Evolutionary conservation across 2,113 vertebrate genomes (phyloP), one percentile per base, ranked within the genome.

Genomic region (Recurvirostra avosetta): DNA sequence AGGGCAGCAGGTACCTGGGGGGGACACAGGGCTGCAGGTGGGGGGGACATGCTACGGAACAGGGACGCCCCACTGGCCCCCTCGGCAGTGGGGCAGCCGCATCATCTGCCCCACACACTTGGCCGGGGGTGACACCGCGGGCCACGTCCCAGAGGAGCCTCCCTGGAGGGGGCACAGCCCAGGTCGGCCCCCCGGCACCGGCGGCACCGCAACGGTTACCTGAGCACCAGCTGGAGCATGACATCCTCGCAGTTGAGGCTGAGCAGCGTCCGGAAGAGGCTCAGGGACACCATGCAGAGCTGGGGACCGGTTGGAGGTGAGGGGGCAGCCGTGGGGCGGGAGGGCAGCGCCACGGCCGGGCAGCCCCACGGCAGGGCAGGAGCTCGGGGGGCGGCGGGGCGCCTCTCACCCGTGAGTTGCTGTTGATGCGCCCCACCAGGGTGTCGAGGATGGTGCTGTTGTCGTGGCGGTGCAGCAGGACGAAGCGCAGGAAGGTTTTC

Each of bases 241-340:
- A 99, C 97, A 18, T 99, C 99, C 97, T 99, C 99, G 65, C 99
- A 99, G 98, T 99, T 99, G 96, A 99, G 98, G 88, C 98, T 99
- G 91, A 99, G 98, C 63, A 99, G 98, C 53, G 99, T 99, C 97
- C 98, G 98, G 98, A 99, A 99, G 90, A 99, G 99, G 97, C 99
- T 99, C 95, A 99, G 96, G 5, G 99, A 99, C 38, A 99, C 99
- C 99, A 99, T 99, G 97, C 99, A 99, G 92, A 99, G 98, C 99
- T 99, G 98, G 29, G 66, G 59, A 65, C 34, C 68, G 25, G 66
- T 9, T 49, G 15, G 52, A 36, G 16, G 56, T 58, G 73, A 72
- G 70, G 25, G 53, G 17, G 53, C 30, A 34, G 18, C n/a, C 36
- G 22, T 23, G 49, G 49, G 49, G 49, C 49, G 23, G 22, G 49